Evolutionary conservation across 2,888 invertebrate species (phyloP), one percentile per base, ranked within the genome.

Genomic region (Amphipyra berbera): DNA sequence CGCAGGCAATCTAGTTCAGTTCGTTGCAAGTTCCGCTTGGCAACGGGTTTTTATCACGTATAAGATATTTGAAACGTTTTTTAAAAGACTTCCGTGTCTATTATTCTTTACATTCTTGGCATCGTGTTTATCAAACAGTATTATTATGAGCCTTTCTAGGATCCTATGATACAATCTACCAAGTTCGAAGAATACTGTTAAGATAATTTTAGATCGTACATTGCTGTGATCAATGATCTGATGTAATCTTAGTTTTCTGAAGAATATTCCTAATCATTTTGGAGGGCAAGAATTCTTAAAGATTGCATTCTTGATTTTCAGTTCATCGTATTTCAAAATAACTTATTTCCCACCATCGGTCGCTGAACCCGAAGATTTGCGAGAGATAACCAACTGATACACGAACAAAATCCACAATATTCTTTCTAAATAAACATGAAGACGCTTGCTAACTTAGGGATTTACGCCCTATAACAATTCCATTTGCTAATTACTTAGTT

Each of bases 401-500:
- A 7, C 15, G 4, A 30, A 52, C 33, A 5, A 35, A 40, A 40
- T 41, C 30, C 41, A 45, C 30, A 12, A 40, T 59, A 41, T 52
- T 35, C 10, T 37, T 50, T 55, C 38, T 46, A 48, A 57, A 62
- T 48, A 62, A 62, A 75, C 57, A 58, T 38, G 47, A 69, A 71
- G 70, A 52, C 27, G 41, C 44, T 33, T 55, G 14, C 41, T 33
- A 55, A 58, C 62, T 47, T 45, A 55, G 44, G 54, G 45, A 63
- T 62, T 55, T 77, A 68, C 65, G 54, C 59, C 62, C 64, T 77
- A 60, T 63, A 62, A 68, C 62, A 61, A 67, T 69, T 68, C 64
- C 66, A 79, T 77, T 76, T 78, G 73, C 68, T 69, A 72, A 77
- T 71, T 68, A 67, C 68, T 72, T 69, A 64, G 48, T 78, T 72